phyloP scores from a whole-genome alignment of 53 echinoderm and acorn worm species.

The Holothuria scabra region DNA sequence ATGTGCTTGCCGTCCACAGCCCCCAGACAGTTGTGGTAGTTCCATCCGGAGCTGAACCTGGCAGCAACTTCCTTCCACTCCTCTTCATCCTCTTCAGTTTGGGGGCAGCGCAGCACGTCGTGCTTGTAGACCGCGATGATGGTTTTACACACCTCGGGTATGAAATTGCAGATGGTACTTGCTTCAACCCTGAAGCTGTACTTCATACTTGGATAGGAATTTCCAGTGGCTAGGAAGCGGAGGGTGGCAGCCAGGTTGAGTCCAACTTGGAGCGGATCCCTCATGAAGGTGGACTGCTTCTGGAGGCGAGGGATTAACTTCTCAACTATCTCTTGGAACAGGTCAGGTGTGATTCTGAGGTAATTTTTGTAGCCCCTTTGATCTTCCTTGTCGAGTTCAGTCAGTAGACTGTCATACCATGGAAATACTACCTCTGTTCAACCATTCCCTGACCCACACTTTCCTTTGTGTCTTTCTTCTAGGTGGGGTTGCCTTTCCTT shows the following conservation, averaged over 20 bases:
- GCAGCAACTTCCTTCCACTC: no score
- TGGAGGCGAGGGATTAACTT: no score
- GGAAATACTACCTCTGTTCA: neutral
- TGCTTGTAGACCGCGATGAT: no score
- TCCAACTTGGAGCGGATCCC: neutral
- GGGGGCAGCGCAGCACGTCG: no score
- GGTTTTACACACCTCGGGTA: slow-evolving; percentile 43
- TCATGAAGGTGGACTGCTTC: no score
- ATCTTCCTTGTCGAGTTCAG: no score
- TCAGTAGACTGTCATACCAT: no score
- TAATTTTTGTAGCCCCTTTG: no score
- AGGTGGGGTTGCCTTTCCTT: slow-evolving; percentile 53
- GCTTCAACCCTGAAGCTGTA: slow-evolving; percentile 46
- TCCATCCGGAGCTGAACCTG: slow-evolving; percentile 32
- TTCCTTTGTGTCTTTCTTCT: slow-evolving; percentile 45
- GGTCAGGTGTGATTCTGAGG: no score
- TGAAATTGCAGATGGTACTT: slow-evolving; percentile 45
- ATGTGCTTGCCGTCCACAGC: slow-evolving; percentile 33
- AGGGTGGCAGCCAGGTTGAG: slow-evolving; percentile 59
- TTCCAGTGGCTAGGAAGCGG: slow-evolving; percentile 52
- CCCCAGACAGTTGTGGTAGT: neutral
- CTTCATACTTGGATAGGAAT: slow-evolving; percentile 58
- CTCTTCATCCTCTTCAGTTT: neutral
- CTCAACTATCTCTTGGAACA: no score
- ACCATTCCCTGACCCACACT: slow-evolving; percentile 56